Evolutionary conservation across 2,888 invertebrate genomes (phyloP).

Genomic region (Slavum lentiscoides): DNA sequence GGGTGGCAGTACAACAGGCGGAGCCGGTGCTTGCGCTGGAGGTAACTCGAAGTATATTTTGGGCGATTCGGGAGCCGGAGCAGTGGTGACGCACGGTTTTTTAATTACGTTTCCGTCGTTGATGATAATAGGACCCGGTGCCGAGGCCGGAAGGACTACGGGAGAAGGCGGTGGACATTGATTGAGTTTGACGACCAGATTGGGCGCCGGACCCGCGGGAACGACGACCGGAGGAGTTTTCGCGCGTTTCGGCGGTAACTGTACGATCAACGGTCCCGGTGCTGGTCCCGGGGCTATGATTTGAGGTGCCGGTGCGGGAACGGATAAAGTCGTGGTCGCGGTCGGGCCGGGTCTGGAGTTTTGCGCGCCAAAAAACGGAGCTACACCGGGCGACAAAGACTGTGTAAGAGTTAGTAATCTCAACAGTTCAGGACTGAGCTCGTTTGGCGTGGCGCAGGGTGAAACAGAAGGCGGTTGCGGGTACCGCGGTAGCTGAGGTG

Average conservation of each 20-base stretch:
- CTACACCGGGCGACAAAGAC: no score
- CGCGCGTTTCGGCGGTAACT: background rate
- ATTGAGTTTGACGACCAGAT: background rate
- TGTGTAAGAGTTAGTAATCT: no score
- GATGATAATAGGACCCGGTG: slow-evolving; percentile 15
- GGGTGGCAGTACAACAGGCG: background rate
- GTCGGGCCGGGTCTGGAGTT: slow-evolving; percentile 1
- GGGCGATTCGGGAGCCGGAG: background rate
- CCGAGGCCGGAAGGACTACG: background rate
- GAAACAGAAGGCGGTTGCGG: no score
- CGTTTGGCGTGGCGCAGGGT: no score
- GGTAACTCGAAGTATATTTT: background rate
- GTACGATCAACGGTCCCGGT: slow-evolving; percentile 11
- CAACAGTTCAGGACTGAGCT: no score
- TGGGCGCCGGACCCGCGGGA: background rate
- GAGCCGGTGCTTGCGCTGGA: background rate
- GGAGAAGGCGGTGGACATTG: background rate
- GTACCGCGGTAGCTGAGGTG: no score
- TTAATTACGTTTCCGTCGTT: background rate
- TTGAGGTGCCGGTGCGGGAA: background rate
- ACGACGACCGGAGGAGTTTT: slow-evolving; percentile 2
- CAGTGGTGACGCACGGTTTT: background rate
- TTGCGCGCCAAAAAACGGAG: background rate
- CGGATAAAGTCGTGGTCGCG: background rate
- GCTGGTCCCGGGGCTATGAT: slow-evolving; percentile 11